phyloP scores from a whole-genome alignment of 2,888 invertebrate genomes.

The Matsumyia berberina region DNA sequence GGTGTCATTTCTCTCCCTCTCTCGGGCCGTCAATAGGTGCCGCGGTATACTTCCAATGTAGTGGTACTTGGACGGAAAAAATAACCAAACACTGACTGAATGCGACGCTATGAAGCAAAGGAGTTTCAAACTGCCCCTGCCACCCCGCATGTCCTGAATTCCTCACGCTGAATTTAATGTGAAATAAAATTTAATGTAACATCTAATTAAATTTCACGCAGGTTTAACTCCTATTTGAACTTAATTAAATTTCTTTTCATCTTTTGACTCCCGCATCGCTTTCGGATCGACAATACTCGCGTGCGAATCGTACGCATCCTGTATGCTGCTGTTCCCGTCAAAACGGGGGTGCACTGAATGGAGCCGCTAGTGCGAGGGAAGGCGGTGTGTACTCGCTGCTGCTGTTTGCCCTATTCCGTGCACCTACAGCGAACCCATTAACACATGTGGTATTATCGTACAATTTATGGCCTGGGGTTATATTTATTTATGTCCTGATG shows the following conservation, averaged over 20 bases:
- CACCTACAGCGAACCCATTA: conserved; percentile 47
- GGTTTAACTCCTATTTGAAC: conserved; percentile 35
- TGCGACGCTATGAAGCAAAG: not conserved
- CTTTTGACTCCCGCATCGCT: conserved; percentile 60
- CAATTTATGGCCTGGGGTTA: conserved; percentile 42
- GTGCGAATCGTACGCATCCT: conserved; percentile 14
- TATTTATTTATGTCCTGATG: conserved; percentile 54
- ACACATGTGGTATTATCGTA: conserved; percentile 46
- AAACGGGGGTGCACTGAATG: conserved; percentile 6
- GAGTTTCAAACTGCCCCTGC: not conserved
- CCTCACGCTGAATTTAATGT: conserved; percentile 40
- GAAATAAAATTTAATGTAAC: conserved; percentile 62
- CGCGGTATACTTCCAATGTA: not conserved
- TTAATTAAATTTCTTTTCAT: conserved; percentile 60
- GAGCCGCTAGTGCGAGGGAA: conserved; percentile 16
- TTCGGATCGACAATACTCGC: conserved; percentile 32
- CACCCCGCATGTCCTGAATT: conserved; percentile 16
- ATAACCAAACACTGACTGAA: not conserved
- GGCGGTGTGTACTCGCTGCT: not conserved
- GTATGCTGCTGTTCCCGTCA: not conserved
- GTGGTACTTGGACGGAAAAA: not conserved
- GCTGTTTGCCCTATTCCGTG: conserved; percentile 25
- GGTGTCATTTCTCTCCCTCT: conserved; percentile 9
- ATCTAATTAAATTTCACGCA: conserved; percentile 61
- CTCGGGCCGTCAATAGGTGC: not conserved